A percentile compares a stretch with the other conserved stretches of the same genome.
Conservation (phyloP, 2,797 vertebrate species). For the Microhierax caerulescens region DNA sequence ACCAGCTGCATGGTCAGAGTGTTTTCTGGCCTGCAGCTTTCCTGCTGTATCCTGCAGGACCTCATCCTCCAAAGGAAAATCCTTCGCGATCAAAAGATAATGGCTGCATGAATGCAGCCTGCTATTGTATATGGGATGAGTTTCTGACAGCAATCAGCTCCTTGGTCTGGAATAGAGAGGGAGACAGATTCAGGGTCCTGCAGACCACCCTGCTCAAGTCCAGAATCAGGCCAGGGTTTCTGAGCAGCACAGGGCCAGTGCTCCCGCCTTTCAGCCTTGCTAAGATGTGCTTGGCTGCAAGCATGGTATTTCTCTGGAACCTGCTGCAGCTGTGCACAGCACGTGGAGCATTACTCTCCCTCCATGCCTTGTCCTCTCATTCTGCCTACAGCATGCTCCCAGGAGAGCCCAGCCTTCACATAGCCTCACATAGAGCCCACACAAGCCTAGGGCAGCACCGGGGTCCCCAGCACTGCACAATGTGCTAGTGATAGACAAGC, state of each 20-base stretch:
- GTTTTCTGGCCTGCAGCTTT: not conserved
- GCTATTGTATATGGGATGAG: not conserved
- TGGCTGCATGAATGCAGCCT: not conserved
- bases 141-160: not conserved
- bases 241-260: not conserved
- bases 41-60: not conserved
- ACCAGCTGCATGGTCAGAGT: not conserved
- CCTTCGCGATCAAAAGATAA: not conserved
- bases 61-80: not conserved
- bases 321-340: not conserved
- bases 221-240: not conserved
- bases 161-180: not conserved
- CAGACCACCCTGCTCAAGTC: not conserved
- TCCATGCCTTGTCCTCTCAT: not conserved
- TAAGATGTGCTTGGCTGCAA: not conserved
- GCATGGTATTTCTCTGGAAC: not conserved
- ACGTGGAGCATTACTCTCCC: not conserved
- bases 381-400: not conserved
- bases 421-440: not conserved
- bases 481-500: not conserved
- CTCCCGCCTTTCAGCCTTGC: not conserved
- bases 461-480: not conserved
- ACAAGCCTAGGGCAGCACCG: not conserved
- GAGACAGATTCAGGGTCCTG: not conserved
- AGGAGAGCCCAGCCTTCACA: not conserved